A percentile compares a stretch with the other conserved stretches of the same genome.
Conservation (phyloP, 2,797 vertebrate species). For the Hyperoplus lanceolatus region DNA sequence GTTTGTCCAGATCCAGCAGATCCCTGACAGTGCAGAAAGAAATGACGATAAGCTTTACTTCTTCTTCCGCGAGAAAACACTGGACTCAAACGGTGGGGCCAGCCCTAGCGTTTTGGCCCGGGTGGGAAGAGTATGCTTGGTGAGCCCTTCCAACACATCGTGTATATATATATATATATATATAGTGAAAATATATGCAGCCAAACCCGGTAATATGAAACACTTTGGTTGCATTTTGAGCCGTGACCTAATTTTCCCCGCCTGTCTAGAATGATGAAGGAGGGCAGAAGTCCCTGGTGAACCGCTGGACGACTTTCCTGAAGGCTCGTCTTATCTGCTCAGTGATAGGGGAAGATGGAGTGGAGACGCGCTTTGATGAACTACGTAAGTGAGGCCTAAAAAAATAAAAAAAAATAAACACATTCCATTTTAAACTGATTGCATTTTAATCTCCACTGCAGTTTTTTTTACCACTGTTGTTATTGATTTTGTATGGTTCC, state of each 20-base stretch:
- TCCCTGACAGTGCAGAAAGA: conserved; percentile 88
- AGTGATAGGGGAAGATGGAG: conserved; percentile 88
- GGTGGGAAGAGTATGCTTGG: conserved; percentile 90
- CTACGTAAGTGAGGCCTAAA: conserved; percentile 87
- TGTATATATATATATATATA: too few relatives aligned
- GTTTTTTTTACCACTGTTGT: conserved; percentile 2
- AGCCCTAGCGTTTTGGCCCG: conserved; percentile 85
- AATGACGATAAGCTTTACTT: conserved; percentile 91
- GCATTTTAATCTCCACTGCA: conserved; percentile 24
- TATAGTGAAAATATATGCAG: conserved; percentile 6
- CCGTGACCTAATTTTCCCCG: conserved; percentile 36
- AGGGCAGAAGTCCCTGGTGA: conserved; percentile 92
- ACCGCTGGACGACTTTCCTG: conserved; percentile 97
- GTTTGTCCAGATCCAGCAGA: conserved; percentile 88
- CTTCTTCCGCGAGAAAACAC: conserved; percentile 89
- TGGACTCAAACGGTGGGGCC: conserved; percentile 83
- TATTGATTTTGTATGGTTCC: conserved; percentile 56
- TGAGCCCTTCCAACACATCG: conserved; percentile 64
- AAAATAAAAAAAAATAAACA: conserved; percentile 23
- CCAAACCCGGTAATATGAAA: conserved; percentile 22
- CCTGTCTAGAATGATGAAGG: conserved; percentile 91
- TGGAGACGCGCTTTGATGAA: conserved; percentile 91
- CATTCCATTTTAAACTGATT: neutral
- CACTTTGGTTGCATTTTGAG: neutral
- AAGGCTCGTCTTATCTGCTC: conserved; percentile 95